phyloP scores from a whole-genome alignment of 2,888 invertebrate genomes.

The Chrysina gloriosa region DNA sequence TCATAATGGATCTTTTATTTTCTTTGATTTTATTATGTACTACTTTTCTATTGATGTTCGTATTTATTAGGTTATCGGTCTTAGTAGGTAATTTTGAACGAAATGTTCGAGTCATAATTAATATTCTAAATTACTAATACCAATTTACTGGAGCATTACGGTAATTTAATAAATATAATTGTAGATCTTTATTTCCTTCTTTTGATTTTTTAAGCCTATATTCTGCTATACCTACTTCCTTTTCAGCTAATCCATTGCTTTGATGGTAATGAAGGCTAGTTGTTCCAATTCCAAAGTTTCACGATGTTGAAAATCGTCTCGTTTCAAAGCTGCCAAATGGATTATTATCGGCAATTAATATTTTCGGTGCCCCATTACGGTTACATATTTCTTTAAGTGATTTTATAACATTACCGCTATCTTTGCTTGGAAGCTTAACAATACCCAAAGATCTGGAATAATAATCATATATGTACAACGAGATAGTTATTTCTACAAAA shows the following conservation, averaged over 20 bases:
- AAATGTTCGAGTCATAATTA: not conserved
- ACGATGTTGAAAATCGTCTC: no score
- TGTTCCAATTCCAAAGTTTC: constrained; percentile 14
- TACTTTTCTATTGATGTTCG: no score
- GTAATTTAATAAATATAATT: constrained; percentile 17
- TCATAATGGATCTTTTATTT: not conserved
- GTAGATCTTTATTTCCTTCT: not conserved
- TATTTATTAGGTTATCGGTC: no score
- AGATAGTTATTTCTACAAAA: constrained; percentile 2
- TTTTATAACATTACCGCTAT: not conserved
- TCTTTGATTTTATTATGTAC: no score
- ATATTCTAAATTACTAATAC: not conserved
- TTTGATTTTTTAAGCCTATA: no score
- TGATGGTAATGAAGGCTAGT: constrained; percentile 29
- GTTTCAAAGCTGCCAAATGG: not conserved
- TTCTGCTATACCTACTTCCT: constrained; percentile 14
- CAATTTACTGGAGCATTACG: constrained; percentile 14
- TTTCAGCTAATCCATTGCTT: constrained; percentile 34
- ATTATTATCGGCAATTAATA: not conserved
- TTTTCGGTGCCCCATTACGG: not conserved
- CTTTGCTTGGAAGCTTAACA: not conserved
- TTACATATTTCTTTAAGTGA: not conserved
- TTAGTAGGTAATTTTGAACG: not conserved
- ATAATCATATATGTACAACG: not conserved
- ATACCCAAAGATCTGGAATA: not conserved